These are phyloP conservation scores for Drosophila kanapiae DNA, from an alignment of 1,140 invertebrate species.

Conservation along the genomic window DNA sequence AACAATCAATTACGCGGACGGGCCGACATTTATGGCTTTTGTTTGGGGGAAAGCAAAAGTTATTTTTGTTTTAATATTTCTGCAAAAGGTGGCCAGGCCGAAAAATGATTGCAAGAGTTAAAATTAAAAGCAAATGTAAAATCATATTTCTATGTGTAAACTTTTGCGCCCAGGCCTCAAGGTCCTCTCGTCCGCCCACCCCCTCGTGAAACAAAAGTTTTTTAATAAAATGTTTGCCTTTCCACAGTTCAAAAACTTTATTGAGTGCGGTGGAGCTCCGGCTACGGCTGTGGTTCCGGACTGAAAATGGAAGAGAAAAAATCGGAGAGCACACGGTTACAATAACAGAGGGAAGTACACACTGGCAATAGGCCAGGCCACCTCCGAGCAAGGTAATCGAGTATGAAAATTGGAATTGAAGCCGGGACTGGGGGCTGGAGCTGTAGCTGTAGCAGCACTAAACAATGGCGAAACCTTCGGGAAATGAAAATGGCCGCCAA, in stretches of 20 bases:
- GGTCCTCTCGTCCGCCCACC: constrained; percentile 2
- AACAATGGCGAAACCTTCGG: constrained; percentile 41
- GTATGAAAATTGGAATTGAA: constrained; percentile 82
- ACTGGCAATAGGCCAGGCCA: constrained; percentile 51
- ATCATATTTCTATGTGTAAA: constrained; percentile 84
- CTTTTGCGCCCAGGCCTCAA: constrained; percentile 63
- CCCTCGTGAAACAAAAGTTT: constrained; percentile 79
- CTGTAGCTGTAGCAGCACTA: neutral
- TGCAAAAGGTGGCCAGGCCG: constrained; percentile 43
- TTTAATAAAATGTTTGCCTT: constrained; percentile 84
- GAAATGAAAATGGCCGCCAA: constrained; percentile 64
- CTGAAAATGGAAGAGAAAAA: constrained; percentile 10
- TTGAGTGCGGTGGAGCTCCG: constrained; percentile 34
- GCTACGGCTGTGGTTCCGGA: constrained; percentile 6
- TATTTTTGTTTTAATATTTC: constrained; percentile 79
- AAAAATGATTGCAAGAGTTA: constrained; percentile 83
- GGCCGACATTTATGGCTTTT: constrained; percentile 81
- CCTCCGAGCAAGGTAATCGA: constrained; percentile 71
- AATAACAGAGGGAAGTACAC: constrained; percentile 42
- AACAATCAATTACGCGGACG: constrained; percentile 76
- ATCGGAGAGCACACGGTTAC: constrained; percentile 31
- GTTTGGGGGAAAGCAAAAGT: constrained; percentile 74
- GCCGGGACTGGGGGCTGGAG: constrained; percentile 9
- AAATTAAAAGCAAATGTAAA: constrained; percentile 84
- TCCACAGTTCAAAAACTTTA: constrained; percentile 67